These are phyloP conservation scores for Bathybates hornii DNA, from an alignment of 2,113 vertebrate species.

Conservation along the genomic window DNA sequence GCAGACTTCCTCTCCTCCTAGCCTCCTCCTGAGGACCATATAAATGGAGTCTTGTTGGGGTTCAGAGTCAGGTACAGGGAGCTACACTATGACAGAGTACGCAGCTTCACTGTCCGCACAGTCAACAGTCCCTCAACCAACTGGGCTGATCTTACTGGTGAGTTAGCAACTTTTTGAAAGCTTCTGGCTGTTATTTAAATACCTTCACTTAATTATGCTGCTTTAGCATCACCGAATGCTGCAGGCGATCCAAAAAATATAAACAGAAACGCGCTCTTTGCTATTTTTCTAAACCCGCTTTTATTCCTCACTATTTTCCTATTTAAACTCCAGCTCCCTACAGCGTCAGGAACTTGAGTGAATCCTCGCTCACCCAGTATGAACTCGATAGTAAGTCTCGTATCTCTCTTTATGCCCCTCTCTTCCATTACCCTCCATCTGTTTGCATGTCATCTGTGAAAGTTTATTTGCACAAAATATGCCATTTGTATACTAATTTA, in stretches of 20 bases:
- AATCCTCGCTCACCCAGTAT: conserved; percentile 91
- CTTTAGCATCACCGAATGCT: not conserved
- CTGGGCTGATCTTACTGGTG: conserved; percentile 89
- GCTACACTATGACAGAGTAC: conserved; percentile 77
- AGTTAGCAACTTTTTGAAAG: conserved; percentile 44
- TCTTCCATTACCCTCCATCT: not conserved
- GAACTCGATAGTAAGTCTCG: conserved; percentile 93
- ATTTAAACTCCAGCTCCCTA: conserved; percentile 76
- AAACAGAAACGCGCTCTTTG: not conserved
- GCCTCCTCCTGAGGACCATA: conserved; percentile 88
- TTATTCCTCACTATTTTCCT: not conserved
- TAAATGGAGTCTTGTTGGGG: conserved; percentile 92
- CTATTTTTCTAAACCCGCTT: not conserved
- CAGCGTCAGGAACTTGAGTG: conserved; percentile 86
- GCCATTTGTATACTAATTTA: conserved; percentile 8
- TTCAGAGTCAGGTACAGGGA: conserved; percentile 91
- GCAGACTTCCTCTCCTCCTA: conserved; percentile 31
- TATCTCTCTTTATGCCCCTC: not conserved
- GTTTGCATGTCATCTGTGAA: not conserved
- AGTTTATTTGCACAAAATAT: not conserved
- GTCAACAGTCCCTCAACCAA: conserved; percentile 69
- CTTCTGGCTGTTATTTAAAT: not conserved
- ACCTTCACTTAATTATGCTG: not conserved
- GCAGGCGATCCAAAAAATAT: not conserved
- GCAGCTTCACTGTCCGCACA: conserved; percentile 78